Base-by-base conservation (phyloP, 2,113 vertebrate genomes). In the Cinclus cinclus region DNA sequence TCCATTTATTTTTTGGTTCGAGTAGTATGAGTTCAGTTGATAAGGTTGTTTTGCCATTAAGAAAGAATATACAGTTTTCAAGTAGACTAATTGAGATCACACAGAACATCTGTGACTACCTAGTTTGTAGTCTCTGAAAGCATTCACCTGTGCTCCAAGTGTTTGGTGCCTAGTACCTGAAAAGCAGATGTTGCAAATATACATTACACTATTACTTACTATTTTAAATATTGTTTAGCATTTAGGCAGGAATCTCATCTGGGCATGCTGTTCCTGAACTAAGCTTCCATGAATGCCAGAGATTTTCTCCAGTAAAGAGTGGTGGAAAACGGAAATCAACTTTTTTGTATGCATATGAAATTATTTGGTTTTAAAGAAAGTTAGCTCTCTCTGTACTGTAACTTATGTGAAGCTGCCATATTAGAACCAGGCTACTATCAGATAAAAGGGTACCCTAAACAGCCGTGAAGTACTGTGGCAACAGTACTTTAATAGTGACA, bases 61-160 rank as follows among this genome's bases (percentile, higher is more conserved):
- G 49, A 52, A 80, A 63, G 70, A 81, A 88, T 46, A 86, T 30
- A 86, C 23, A 85, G 33, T 64, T 92, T 82, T 78, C 71, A 80
- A 83, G 14, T 13, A 85, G 41, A 75, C 28, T 92, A 84, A 90
- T 25, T 84, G 22, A 86, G 89, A 90, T 82, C 58, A 74, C 35
- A 41, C 9, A 79, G 90, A 80, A 69, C 67, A 93, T 44, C 47
- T 91, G 67, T 83, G 59, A 92, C 63, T 28, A 30, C 19, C 78
- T 50, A 60, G 89, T 86, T 91, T 13, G 27, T 81, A 94, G 69
- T 95, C 70, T 33, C 60, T 93, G n/a, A 83, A 63, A 95, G 35
- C 33, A 75, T 67, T 86, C 76, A 84, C 37, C 50, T 44, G 15
- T 7, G 7, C 63, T 88, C 97, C 79, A 85, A 86, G 67, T 14